A percentile compares a stretch with the other conserved stretches of the same genome.
Conservation (phyloP, 1,140 invertebrate species). For the Antheraea mylitta region DNA sequence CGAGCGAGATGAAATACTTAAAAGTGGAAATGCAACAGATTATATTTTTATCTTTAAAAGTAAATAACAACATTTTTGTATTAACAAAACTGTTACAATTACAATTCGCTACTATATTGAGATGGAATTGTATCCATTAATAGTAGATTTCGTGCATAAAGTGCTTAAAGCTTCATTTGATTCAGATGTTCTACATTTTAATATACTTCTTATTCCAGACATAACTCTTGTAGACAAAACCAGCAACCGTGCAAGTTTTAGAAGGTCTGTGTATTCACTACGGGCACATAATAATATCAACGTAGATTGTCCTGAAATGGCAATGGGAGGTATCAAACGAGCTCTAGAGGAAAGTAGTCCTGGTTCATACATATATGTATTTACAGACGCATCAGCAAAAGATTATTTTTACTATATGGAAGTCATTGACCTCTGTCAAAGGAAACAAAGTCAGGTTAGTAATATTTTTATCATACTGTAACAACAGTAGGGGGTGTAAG, state of each 20-base stretch:
- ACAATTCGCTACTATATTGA: too few relatives aligned
- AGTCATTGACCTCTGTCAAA: conserved; percentile 14
- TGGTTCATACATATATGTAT: conserved; percentile 84
- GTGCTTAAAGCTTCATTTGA: too few relatives aligned
- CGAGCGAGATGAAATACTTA: too few relatives aligned
- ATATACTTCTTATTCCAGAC: not conserved
- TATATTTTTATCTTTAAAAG: too few relatives aligned
- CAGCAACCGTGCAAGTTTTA: conserved; percentile 34
- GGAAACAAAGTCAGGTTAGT: conserved; percentile 18
- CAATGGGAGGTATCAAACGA: conserved; percentile 79
- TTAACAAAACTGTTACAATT: too few relatives aligned
- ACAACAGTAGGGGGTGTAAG: too few relatives aligned
- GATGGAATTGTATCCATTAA: too few relatives aligned
- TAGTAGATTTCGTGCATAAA: too few relatives aligned
- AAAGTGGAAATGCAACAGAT: too few relatives aligned
- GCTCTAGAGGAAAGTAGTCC: conserved; percentile 81
- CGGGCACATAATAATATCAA: not conserved
- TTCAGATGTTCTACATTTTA: too few relatives aligned
- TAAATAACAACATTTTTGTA: too few relatives aligned
- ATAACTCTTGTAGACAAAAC: conserved; percentile 44
- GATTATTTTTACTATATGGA: conserved; percentile 31
- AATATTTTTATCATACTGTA: not conserved
- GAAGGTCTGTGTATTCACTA: not conserved
- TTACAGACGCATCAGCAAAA: conserved; percentile 83
- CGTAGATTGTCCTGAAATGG: conserved; percentile 83